A percentile compares a stretch with the other conserved stretches of the same genome.
Evolutionary conservation across 2,888 invertebrate species (phyloP).

Genomic region (Ferdinandea cuprea): DNA sequence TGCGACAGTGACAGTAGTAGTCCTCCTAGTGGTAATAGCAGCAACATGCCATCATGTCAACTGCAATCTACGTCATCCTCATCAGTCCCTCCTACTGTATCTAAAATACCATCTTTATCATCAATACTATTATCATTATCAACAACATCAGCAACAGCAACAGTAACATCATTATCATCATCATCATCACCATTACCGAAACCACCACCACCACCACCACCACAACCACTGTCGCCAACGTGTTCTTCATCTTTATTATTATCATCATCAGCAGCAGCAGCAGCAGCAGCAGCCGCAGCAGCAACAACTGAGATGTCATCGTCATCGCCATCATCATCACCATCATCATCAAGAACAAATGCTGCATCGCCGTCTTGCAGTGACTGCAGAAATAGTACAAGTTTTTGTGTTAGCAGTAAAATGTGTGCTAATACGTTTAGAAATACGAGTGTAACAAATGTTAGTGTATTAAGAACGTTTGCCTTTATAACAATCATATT

Average conservation of each 20-base stretch:
- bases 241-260: constrained; percentile 44
- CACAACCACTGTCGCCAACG: constrained; percentile 18
- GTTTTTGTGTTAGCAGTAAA: constrained; percentile 51
- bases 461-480: constrained; percentile 63
- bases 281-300: constrained; percentile 12
- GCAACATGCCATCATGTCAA: constrained; percentile 60
- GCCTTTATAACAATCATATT: constrained; percentile 45
- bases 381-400: constrained; percentile 44
- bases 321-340: constrained; percentile 17
- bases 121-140: constrained; percentile 25
- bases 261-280: constrained; percentile 20
- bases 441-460: constrained; percentile 19
- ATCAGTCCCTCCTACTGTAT: constrained; percentile 52
- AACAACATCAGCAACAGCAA: constrained; percentile 2
- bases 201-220: constrained; percentile 7
- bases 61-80: constrained; percentile 55
- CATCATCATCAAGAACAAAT: constrained; percentile 53
- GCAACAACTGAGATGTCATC: constrained; percentile 8
- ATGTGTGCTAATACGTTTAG: constrained; percentile 29
- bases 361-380: constrained; percentile 51
- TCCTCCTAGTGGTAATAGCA: constrained; percentile 26
- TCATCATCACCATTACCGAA: constrained; percentile 22
- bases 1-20: constrained; percentile 45
- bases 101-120: constrained; percentile 40
- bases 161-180: constrained; percentile 28